Evolutionary conservation across 1,140 invertebrate species (phyloP), one percentile per base, ranked within the genome.

Genomic region (Eueides isabella): DNA sequence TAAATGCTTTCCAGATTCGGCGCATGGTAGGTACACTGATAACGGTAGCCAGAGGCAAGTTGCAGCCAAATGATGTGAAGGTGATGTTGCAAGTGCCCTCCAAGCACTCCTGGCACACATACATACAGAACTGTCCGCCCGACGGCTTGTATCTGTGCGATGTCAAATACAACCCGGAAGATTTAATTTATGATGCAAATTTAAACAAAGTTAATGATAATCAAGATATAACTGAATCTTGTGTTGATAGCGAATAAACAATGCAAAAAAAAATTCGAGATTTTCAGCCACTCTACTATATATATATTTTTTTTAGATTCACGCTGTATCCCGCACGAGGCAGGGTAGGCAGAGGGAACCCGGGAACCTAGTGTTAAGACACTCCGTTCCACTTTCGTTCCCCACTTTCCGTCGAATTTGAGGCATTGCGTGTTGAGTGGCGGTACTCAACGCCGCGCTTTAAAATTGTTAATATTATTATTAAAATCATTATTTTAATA

Each of bases 71-170:
- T 75, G 95, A 96, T 79, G 92, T 97, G 33, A 94, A 94, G 77
- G 93, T 94, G 77, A 96, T 97, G 96, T 90, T 97, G 62, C 95
- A 96, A 85, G 92, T 97, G 74, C 97, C 97, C 1, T 95, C 95
- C 0, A 94, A 95, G 81, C 77, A 95, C n/a, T 95, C 94, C 69
- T 97, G 96, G 96, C 84, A 94, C 80, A 67, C 82, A 2, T 85
- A 84, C 64, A 85, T 95, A 70, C 73, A 77, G 2, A 77, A 91
- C 31, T 94, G 93, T n/a, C 95, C 95, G 5, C 91, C 96, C 0
- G 82, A 94, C 80, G 97, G 96, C 29, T 92, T 97, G 4, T 97
- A 96, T 84, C 91, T 97, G 16, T 94, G 94, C 41, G 87, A 95
- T 72, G 95, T 97, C 0, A 94, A 96, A 74, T 97, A 97, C 77